Base-by-base conservation (phyloP, 2,888 invertebrate genomes). In the Drosophila picticornis region DNA sequence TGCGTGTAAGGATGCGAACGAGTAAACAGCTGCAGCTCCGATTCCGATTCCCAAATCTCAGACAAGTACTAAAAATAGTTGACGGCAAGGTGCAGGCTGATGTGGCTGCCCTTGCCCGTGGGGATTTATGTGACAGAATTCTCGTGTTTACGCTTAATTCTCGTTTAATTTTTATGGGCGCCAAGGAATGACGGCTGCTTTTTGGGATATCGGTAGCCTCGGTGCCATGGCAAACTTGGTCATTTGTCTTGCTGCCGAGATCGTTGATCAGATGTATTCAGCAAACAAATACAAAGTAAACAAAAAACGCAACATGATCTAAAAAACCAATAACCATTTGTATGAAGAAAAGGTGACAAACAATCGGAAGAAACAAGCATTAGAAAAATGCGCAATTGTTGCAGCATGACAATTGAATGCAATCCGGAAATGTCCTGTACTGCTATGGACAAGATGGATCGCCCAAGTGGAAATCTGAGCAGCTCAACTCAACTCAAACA, bases 61-160 rank as follows among this genome's bases (percentile, higher is more conserved):
- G 38, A n/a, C 50, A 70, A 72, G 80, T 76, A 88, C 84, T 88
- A 87, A 86, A 90, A 88, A 87, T 87, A 87, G 88, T 78, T 43
- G 53, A 7, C 7, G 72, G 77, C 75, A 84, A 81, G 82, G 81
- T 84, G 90, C 79, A 58, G 76, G 58, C 48, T 61, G 46, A 51
- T 43, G 60, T 59, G 57, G 36, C 38, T 43, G 64, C 25, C 19
- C 31, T 38, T 52, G 62, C 27, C 60, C 56, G 46, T 60, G 57
- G 65, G 71, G 55, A 91, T 91, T 91, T 91, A 91, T 91, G 91
- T 85, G 91, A 90, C 91, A 85, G 75, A 85, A 77, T 88, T 91
- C 83, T 80, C 84, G 85, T 92, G 91, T 91, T 90, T 91, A 86
- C 81, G 82, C 84, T 91, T 91, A 90, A 90, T 91, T 91, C 84